Base-by-base conservation (phyloP, 2,888 invertebrate species). In the Melangyna quadrimaculata region DNA sequence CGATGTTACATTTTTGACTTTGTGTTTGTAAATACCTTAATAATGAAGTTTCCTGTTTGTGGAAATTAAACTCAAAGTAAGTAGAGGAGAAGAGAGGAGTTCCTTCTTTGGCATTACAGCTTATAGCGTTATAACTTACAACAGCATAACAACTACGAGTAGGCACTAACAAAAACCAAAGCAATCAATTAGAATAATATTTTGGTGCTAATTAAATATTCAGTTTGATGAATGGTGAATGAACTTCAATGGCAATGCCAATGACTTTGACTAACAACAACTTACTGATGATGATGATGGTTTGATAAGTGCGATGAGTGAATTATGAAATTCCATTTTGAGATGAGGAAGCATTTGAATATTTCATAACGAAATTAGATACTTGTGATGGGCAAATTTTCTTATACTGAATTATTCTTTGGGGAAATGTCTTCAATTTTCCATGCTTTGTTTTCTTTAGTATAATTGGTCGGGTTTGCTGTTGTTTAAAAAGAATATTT, bases 181-280 rank as follows among this genome's bases (percentile, higher is more conserved):
- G 27, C 53, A 71, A 78, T 78, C 61, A 71, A 72, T 72, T 78
- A 71, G 35, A 53, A 57, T 27, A 53, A 55, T 78, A 61, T 63
- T 51, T 51, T 35, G 51, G 51, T 40, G 32, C 35, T 78, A 55
- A 78, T 78, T 78, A 63, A 71, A 63, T 63, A 53, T 78, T 78
- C 78, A 53, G 53, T 78, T 78, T 78, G 63, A 78, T 71, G 37
- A 72, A 53, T 55, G 37, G 5, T 48, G 35, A 35, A 37, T 14
- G 27, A 48, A 45, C 32, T 17, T 27, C 22, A 61, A 35, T 35
- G 51, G 19, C 8, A 35, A n/a, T n/a, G 12, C 4, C n/a, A 29
- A 45, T 67, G 37, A 17, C 35, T 55, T 67, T 48, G 17, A 27
- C 32, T 51, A 29, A 37, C 22, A 0, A 4, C 2, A 10, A 10